Percentiles rank a stretch among this genome's conserved stretches.
phyloP scores from a whole-genome alignment of 2,113 vertebrate genomes.

The Passerina amoena region DNA sequence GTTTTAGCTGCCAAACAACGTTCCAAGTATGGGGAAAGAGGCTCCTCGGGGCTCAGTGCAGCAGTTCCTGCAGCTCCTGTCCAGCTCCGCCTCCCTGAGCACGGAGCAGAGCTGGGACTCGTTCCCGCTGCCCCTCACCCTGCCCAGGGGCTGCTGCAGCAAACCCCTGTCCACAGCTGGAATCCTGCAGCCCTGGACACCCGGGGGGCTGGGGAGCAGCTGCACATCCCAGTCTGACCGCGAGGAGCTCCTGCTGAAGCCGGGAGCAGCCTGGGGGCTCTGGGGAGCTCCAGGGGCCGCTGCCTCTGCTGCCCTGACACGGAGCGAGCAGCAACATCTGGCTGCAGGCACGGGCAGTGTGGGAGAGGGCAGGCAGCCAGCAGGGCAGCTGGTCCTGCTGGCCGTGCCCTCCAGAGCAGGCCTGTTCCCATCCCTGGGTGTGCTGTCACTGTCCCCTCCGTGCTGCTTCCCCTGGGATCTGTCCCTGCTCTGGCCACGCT shows the following conservation, averaged over 20 bases:
- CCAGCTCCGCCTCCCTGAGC: neutral
- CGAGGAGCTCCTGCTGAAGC: neutral
- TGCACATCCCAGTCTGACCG: slow-evolving; percentile 70
- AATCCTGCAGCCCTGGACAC: neutral
- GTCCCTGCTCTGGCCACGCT: neutral
- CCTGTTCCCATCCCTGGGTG: neutral
- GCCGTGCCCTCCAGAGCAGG: neutral
- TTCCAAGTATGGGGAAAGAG: slow-evolving; percentile 42
- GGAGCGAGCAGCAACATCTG: neutral
- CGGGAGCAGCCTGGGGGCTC: neutral
- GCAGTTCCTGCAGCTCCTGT: neutral
- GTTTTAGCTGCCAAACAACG: slow-evolving; percentile 36
- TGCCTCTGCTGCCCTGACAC: neutral
- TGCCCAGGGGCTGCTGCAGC: slow-evolving; percentile 64
- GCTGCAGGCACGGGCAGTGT: neutral
- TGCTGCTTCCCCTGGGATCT: neutral
- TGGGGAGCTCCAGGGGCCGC: neutral
- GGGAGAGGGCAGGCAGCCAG: neutral
- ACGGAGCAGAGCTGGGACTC: slow-evolving; percentile 64
- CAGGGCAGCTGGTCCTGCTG: neutral
- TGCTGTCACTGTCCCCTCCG: neutral
- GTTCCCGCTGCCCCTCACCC: slow-evolving; percentile 60
- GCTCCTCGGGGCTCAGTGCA: slow-evolving; percentile 1
- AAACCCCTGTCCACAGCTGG: slow-evolving; percentile 47
- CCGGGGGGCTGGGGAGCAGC: slow-evolving; percentile 41